Evolutionary conservation across 37 sponge, comb jelly and placozoan genomes (phyloP), one percentile per base, ranked within the genome.

Genomic region (Theonella swinhoei): DNA sequence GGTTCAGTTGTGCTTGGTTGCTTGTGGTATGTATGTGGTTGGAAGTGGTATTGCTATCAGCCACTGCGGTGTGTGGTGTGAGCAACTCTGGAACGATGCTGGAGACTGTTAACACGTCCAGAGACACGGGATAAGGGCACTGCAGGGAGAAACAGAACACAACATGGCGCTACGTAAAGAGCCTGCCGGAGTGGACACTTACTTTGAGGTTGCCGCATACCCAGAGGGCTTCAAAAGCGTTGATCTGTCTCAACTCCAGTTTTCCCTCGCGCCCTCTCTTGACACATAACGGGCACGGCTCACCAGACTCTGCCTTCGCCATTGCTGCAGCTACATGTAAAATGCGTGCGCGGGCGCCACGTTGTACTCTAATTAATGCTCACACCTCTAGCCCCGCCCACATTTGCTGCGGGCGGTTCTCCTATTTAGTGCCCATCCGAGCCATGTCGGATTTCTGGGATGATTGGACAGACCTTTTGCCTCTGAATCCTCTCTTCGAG

Each of bases 141-240:
- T 76, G 78, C 25, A 36, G 35, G 14, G 28, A 37, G 41, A 36
- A 20, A 72, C 38, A 33, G 11, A 24, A 29, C 61, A 59, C 14
- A 59, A 22, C 61, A 59, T n/a, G n/a, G n/a, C n/a, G n/a, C n/a
- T n/a, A n/a, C n/a, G n/a, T n/a, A n/a, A n/a, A n/a, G n/a, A n/a
- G 20, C 61, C 14, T 59, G 14, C 20, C 14, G 14, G 20, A 14
- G 20, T 20, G 61, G 20, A 20, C 61, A 9, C 19, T 8, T 40
- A 80, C 81, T 70, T 80, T 31, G 11, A 47, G 26, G 32, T 81
- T 82, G 25, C 28, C 20, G 54, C 88, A 88, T 19, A 88, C 76
- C 41, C 81, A 88, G 36, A 88, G 4, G 4, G 88, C 88, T 38
- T 88, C 88, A 4, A 70, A 36, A 5, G 75, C 78, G 33, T 88